Evolutionary conservation across 1,140 invertebrate species (phyloP), one percentile per base, ranked within the genome.

Genomic region (Liolophura sinensis): DNA sequence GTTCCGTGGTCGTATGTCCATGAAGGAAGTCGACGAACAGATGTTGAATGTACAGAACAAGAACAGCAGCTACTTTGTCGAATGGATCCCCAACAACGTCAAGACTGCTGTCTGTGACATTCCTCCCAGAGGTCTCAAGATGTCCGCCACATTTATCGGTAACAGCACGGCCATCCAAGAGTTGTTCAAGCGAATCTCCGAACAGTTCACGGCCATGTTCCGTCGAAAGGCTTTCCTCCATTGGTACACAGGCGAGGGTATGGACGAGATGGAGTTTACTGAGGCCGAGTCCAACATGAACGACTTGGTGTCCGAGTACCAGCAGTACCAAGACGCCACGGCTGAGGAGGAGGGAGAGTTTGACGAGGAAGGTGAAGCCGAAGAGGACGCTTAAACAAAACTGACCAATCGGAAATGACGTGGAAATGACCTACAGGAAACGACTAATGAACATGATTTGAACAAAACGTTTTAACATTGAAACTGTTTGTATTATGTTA

Each of bases 41-140:
- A 72, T 74, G 71, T 46, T 74, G 12, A 62, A 73, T 47, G 62
- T 73, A 46, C 68, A 73, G 67, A 73, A 73, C 48, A 74, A 72
- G 59, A 74, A 74, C 58, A 68, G 62, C 80, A 91, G 89, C 71
- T 94, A 94, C 85, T 94, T 94, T 78, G 93, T 94, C 27, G 92
- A 94, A 85, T 95, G 93, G 93, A 94, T 94, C 75, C 93, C 93
- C 4, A 93, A 94, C 84, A 95, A 94, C 75, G 89, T 92, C 0
- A 67, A 68, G 49, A 84, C 79, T 12, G 76, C 78, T 24, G 79
- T 84, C 40, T 82, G 81, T 67, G 81, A 82, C 62, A 84, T 82
- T 62, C 79, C 82, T 57, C 82, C 81, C 11, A 69, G 78, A 14
- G 82, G 82, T 40, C 66, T 83, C 9, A 84, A 82, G 61, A 81